Evolutionary conservation across 2,797 vertebrate species (phyloP).

Genomic region (Sebastes minor): DNA sequence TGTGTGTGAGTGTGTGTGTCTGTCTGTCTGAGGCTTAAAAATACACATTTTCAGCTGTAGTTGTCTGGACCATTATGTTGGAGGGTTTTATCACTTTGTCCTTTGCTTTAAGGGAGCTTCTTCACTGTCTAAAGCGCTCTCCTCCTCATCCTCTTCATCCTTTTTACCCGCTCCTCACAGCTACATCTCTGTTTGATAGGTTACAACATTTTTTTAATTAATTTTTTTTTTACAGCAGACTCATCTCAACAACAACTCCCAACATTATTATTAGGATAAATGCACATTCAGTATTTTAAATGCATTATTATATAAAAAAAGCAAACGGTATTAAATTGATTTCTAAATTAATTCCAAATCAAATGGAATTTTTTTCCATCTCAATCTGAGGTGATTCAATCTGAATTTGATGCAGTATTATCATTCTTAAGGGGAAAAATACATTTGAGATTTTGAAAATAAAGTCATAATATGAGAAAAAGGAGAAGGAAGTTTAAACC

Average conservation of each 20-base stretch:
- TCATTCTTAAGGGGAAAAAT: background rate
- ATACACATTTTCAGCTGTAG: constrained; percentile 17
- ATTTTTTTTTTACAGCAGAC: background rate
- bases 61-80: constrained; percentile 30
- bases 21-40: constrained; percentile 19
- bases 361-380: background rate
- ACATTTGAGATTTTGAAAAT: background rate
- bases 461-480: background rate
- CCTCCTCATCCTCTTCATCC: background rate
- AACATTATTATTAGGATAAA: background rate
- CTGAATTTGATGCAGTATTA: background rate
- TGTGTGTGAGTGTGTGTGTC: constrained; percentile 13
- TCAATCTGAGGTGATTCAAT: background rate
- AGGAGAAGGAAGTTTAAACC: background rate
- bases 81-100: constrained; percentile 17
- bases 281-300: background rate
- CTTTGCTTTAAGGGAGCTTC: constrained; percentile 23
- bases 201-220: background rate
- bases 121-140: constrained; percentile 20
- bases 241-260: background rate
- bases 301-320: background rate
- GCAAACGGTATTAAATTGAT: background rate
- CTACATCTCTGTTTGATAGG: background rate
- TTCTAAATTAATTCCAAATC: background rate
- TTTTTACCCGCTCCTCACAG: background rate